phyloP scores from a whole-genome alignment of 92 coral and sea anemone genomes.

The Paramuricea clavata region DNA sequence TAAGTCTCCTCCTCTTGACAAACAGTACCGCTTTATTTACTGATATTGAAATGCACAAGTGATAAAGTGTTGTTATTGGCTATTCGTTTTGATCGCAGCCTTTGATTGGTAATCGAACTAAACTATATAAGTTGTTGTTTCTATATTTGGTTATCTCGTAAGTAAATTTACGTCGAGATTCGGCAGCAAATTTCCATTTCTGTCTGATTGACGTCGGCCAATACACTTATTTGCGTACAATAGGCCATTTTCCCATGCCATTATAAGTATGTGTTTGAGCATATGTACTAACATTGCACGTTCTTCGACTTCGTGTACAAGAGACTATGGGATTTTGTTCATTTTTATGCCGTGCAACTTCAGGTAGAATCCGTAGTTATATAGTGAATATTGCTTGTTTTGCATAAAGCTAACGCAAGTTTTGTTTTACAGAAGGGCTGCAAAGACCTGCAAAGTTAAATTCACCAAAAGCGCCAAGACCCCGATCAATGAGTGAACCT shows the following conservation, averaged over 20 bases:
- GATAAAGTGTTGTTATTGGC: not conserved
- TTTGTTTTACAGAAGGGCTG: conserved; percentile 42
- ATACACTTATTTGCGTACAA: not conserved
- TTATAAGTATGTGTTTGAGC: too few relatives aligned
- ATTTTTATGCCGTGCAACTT: not conserved
- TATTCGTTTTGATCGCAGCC: not conserved
- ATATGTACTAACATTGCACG: too few relatives aligned
- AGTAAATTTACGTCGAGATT: not conserved
- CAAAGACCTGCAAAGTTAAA: conserved; percentile 35
- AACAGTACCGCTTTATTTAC: not conserved
- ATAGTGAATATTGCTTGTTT: not conserved
- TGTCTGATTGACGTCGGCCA: not conserved
- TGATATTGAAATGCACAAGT: not conserved
- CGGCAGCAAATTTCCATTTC: not conserved
- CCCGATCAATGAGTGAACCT: conserved; percentile 52
- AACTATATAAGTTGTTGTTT: not conserved
- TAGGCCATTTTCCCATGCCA: not conserved
- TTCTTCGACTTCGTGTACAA: not conserved
- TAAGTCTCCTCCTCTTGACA: not conserved
- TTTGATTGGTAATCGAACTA: not conserved
- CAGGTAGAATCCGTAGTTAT: not conserved
- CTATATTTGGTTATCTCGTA: not conserved
- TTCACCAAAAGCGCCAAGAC: conserved; percentile 42
- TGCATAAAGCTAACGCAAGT: not conserved
- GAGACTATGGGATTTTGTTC: not conserved